Percentiles rank a stretch among this genome's conserved stretches.
These are phyloP conservation scores for Anarrhichthys ocellatus DNA, from an alignment of 2,113 vertebrate genomes.

Conservation along the genomic window DNA sequence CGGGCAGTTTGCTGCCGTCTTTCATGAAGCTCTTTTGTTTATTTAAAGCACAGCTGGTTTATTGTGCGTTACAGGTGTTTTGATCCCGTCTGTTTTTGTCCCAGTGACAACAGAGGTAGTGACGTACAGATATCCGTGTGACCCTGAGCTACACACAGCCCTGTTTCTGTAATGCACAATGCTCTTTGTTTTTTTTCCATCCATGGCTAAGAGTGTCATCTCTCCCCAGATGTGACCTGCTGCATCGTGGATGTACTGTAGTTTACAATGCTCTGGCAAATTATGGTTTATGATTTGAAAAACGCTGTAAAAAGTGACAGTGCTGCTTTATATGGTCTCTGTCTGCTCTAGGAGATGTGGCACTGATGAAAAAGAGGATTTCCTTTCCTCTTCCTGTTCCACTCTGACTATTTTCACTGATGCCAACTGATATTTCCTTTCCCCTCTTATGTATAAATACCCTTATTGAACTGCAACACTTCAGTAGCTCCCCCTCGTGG, in stretches of 20 bases:
- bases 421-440: background rate
- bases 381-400: slow-evolving; percentile 18
- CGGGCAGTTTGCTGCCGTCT: background rate
- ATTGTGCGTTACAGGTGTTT: slow-evolving; percentile 22
- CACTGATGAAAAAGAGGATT: background rate
- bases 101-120: slow-evolving; percentile 6
- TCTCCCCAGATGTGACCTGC: background rate
- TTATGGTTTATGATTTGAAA: background rate
- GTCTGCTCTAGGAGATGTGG: background rate
- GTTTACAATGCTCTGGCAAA: background rate
- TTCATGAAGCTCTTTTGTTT: slow-evolving; percentile 45
- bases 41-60: slow-evolving; percentile 26
- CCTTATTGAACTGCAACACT: background rate
- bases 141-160: background rate
- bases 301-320: background rate
- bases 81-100: slow-evolving; percentile 6
- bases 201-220: background rate
- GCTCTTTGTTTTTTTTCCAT: background rate
- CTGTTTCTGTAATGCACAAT: background rate
- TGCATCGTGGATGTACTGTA: background rate
- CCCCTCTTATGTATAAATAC: background rate
- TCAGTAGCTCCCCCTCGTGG: slow-evolving; percentile 39
- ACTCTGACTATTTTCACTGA: background rate
- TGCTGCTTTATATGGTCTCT: background rate
- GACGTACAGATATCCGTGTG: slow-evolving; percentile 20